phyloP scores from a whole-genome alignment of 1,140 invertebrate genomes.

The Saccostrea cuccullata region DNA sequence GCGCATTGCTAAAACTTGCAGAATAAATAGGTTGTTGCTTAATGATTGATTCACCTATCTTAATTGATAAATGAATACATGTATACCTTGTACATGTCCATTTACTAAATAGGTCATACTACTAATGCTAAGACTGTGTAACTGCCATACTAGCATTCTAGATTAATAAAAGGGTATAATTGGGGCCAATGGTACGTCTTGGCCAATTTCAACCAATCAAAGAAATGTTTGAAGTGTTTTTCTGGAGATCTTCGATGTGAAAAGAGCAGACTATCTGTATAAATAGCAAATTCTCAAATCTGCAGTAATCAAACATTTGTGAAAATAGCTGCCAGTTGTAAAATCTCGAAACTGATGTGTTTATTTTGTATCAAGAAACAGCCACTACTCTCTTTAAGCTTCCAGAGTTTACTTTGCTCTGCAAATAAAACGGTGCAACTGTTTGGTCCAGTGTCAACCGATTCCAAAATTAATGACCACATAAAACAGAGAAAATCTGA shows the following conservation, averaged over 20 bases:
- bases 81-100: neutral
- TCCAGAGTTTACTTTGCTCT: neutral
- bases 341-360: slow-evolving; percentile 16
- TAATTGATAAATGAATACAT: slow-evolving; percentile 8
- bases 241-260: neutral
- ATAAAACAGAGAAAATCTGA: neutral
- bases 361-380: slow-evolving; percentile 12
- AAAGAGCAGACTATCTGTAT: neutral
- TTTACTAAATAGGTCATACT: too few species aligned
- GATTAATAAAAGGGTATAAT: neutral
- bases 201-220: neutral
- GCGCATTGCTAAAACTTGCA: neutral
- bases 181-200: neutral
- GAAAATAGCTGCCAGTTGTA: neutral
- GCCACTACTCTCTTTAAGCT: neutral
- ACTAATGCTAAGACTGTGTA: too few species aligned
- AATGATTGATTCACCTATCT: neutral
- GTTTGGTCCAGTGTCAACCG: slow-evolving; percentile 26
- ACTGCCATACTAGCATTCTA: too few species aligned
- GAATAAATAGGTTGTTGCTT: neutral
- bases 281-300: neutral
- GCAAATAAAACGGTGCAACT: slow-evolving; percentile 15
- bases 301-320: neutral
- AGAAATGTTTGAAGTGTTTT: slow-evolving; percentile 9
- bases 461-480: slow-evolving; percentile 7